These are phyloP conservation scores for Pelecanus crispus DNA, from an alignment of 2,113 vertebrate species.

Conservation along the genomic window DNA sequence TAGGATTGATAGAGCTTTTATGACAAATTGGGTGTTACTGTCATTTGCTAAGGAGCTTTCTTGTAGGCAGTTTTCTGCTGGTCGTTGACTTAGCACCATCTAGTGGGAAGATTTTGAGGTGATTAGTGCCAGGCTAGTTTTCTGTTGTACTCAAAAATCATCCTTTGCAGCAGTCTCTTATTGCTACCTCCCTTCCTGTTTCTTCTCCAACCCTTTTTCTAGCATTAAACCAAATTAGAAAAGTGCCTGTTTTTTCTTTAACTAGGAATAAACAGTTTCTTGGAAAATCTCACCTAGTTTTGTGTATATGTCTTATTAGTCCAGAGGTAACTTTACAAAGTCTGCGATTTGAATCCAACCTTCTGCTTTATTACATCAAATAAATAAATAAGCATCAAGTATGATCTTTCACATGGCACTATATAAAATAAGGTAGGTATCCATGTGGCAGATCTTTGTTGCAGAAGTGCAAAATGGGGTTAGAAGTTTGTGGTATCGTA, in stretches of 20 bases:
- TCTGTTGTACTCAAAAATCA: not conserved
- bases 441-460: not conserved
- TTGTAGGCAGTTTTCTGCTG: not conserved
- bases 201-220: not conserved
- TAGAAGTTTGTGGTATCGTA: not conserved
- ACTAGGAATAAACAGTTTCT: not conserved
- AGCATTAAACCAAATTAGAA: not conserved
- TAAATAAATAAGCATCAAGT: not conserved
- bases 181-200: not conserved
- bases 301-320: not conserved
- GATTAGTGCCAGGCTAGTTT: not conserved
- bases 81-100: not conserved
- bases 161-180: not conserved
- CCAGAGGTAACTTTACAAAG: not conserved
- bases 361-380: not conserved
- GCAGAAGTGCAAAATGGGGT: not conserved
- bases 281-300: not conserved
- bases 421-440: not conserved
- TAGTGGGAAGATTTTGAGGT: not conserved
- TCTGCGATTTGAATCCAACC: not conserved
- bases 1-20: not conserved
- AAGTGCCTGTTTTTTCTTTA: not conserved
- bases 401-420: not conserved
- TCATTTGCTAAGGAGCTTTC: not conserved
- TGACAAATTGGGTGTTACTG: not conserved